These are phyloP conservation scores for Chrysochloris asiatica DNA, from an alignment of 2,113 vertebrate species.

Conservation along the genomic window DNA sequence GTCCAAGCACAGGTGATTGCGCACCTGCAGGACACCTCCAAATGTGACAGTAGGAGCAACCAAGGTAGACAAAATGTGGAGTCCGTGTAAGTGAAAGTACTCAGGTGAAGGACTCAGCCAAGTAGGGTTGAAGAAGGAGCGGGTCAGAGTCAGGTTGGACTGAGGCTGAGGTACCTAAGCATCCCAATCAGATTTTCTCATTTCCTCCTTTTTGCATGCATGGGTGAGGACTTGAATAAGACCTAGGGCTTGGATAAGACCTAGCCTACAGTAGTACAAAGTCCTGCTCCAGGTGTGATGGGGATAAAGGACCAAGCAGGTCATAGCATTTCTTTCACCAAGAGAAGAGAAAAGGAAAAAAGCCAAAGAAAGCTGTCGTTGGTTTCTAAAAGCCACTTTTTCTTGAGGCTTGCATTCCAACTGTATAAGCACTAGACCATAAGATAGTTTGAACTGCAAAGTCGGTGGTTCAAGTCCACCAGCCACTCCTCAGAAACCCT, in stretches of 20 bases:
- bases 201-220: too few species aligned
- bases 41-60: not conserved
- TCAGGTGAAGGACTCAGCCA: too few species aligned
- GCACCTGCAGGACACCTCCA: not conserved
- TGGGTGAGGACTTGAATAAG: fast-evolving
- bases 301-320: fast-evolving
- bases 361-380: fast-evolving
- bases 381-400: not conserved
- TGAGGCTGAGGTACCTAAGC: fast-evolving
- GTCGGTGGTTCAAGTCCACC: too few species aligned
- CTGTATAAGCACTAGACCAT: too few species aligned
- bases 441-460: too few species aligned
- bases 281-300: not conserved
- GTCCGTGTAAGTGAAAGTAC: not conserved
- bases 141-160: fast-evolving
- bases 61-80: not conserved
- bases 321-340: not conserved
- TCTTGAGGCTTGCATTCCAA: not conserved
- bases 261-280: not conserved
- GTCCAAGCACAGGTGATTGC: too few species aligned
- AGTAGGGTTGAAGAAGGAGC: fast-evolving
- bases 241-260: fast-evolving
- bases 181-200: fast-evolving
- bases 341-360: not conserved
- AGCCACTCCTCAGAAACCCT: too few species aligned